Evolutionary conservation across 2,113 vertebrate genomes (phyloP), one percentile per base, ranked within the genome.

Genomic region (Callospermophilus lateralis): DNA sequence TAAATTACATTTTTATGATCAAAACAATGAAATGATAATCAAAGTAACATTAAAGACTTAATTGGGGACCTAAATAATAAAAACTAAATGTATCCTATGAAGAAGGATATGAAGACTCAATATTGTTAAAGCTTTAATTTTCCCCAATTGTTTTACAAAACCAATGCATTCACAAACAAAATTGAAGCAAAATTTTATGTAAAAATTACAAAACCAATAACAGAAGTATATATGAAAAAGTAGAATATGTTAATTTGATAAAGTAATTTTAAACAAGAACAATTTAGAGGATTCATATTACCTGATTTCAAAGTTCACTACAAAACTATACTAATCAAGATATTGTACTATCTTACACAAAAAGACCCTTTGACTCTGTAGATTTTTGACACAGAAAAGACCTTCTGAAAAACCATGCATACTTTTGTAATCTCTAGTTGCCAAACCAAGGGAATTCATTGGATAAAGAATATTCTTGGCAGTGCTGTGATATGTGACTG

Each of bases 331-430:
- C n/a, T 51, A 16, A 8, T 68, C 10, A 68, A n/a, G 26, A 45
- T 19, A 65, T 5, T 26, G 2, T 34, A 7, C 10, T 30, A n/a
- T n/a, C n/a, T n/a, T n/a, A n/a, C n/a, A n/a, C n/a, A n/a, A n/a
- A n/a, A n/a, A n/a, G n/a, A n/a, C n/a, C n/a, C n/a, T n/a, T n/a
- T n/a, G n/a, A n/a, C 15, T 12, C 32, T n/a, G 42, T 0, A 68
- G 37, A 85, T 34, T n/a, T n/a, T 26, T 48, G 42, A 20, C 1
- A 34, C 19, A 24, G n/a, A n/a, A 55, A 4, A 19, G 13, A 20
- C 19, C 19, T 22, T 30, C 24, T 26, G 11, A 32, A 65, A 45
- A 9, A 37, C 0, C 9, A 45, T 37, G 4, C 2, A 32, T 0
- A 13, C 9, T 34, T 2, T 67, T 13, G 19, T 67, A 34, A 67